Base-by-base conservation (phyloP, 2,888 invertebrate species). In the Heliconius charithonia region DNA sequence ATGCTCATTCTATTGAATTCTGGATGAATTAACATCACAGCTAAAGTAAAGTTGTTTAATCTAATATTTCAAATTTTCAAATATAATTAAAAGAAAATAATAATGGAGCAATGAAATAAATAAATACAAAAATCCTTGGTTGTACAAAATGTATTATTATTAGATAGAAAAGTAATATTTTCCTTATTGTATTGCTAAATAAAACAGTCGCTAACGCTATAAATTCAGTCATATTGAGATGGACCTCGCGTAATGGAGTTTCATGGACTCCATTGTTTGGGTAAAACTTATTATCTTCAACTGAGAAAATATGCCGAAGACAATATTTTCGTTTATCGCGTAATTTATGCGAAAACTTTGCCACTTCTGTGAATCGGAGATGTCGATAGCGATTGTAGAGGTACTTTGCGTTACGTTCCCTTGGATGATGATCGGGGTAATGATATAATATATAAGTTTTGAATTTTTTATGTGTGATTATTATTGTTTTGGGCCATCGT, bases 261-360 rank as follows among this genome's bases (percentile, higher is more conserved):
- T 83, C 86, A 79, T 82, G 77, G 83, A 85, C 86, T 76, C 86
- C 84, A 91, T 90, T 92, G 91, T 92, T 92, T 89, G 90, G 80
- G 80, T 82, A 69, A 86, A 92, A 93, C 87, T 92, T 91, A 89
- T 89, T 91, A 91, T 91, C 90, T 87, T 79, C 80, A 81, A 89
- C 89, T 87, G 81, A 85, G 89, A 91, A 94, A 94, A 93, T 93
- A 93, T 94, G 92, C 89, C 89, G 90, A 91, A 92, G 93, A 94
- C 94, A 94, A 94, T 94, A 94, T 94, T 94, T 94, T 92, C 91
- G 91, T 90, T 94, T 95, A 94, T 93, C 75, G 79, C 80, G 88
- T 93, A 94, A 95, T 95, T 95, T 94, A 94, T 94, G 93, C 90
- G 92, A 87, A 89, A 94, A 94, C 89, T 94, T 93, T 90, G 89